Evolutionary conservation across 2,797 vertebrate species (phyloP).

Genomic region (Arvicola amphibius): DNA sequence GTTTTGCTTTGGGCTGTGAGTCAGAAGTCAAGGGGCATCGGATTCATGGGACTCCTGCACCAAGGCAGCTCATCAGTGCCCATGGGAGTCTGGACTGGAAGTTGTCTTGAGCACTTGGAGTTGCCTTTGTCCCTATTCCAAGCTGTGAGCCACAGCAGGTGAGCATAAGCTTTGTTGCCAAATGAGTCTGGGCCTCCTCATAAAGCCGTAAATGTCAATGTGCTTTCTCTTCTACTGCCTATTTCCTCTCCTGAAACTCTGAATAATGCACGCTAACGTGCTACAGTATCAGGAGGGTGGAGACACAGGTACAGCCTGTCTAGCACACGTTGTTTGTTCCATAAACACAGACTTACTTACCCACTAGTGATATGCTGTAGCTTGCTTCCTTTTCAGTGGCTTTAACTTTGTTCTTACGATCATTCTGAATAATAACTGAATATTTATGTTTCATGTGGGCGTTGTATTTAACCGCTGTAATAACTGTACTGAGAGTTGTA

Average conservation of each 20-base stretch:
- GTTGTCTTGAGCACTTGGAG: neutral
- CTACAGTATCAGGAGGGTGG: neutral
- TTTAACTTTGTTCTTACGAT: neutral
- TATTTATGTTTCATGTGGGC: neutral
- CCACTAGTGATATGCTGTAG: neutral
- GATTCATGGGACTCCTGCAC: neutral
- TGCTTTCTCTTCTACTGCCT: neutral
- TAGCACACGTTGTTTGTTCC: neutral
- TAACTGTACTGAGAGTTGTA: conserved; percentile 11
- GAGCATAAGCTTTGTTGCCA: neutral
- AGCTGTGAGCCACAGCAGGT: neutral
- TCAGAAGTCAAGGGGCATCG: neutral
- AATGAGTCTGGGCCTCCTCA: neutral
- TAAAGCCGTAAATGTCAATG: neutral
- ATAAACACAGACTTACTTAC: neutral
- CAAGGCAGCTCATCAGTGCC: neutral
- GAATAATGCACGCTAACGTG: neutral
- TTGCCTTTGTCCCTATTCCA: neutral
- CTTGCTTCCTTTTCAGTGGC: neutral
- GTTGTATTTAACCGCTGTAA: neutral
- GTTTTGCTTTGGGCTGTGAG: neutral
- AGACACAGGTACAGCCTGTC: neutral
- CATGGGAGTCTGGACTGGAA: neutral
- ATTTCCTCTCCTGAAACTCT: neutral
- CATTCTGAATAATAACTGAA: neutral